These are phyloP conservation scores for Tethea ocularis DNA, from an alignment of 2,888 invertebrate genomes.

Conservation along the genomic window DNA sequence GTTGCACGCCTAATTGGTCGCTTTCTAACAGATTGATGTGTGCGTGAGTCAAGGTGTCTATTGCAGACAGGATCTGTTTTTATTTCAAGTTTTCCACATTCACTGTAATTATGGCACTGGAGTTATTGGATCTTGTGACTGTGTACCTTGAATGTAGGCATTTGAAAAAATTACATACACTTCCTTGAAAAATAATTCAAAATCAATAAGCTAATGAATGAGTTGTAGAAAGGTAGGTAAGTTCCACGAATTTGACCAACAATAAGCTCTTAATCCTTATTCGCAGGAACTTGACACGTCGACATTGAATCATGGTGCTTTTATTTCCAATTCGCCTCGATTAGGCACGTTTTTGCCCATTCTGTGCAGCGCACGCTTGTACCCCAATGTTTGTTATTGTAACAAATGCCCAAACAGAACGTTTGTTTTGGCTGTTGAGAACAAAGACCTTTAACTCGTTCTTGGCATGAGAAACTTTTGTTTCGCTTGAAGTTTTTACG, in stretches of 20 bases:
- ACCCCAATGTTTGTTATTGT: conserved; percentile 73
- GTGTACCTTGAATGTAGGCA: neutral
- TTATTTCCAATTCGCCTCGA: conserved; percentile 61
- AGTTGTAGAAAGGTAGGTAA: conserved; percentile 43
- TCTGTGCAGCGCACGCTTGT: conserved; percentile 43
- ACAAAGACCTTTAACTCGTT: conserved; percentile 73
- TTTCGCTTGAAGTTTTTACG: conserved; percentile 69
- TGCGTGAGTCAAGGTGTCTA: conserved; percentile 19
- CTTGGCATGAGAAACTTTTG: conserved; percentile 53
- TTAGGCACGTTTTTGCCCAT: conserved; percentile 69
- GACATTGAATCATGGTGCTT: conserved; percentile 51
- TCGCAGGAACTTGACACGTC: conserved; percentile 64
- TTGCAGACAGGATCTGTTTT: neutral
- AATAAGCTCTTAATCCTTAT: conserved; percentile 70
- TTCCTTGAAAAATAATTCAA: neutral
- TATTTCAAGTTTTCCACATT: no score
- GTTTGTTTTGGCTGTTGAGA: conserved; percentile 78
- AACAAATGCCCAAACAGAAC: conserved; percentile 70
- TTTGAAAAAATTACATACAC: no score
- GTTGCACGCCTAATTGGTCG: conserved; percentile 30
- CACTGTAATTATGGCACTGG: no score
- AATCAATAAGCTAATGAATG: conserved; percentile 18
- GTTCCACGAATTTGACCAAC: conserved; percentile 60
- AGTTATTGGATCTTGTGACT: no score
- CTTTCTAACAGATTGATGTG: conserved; percentile 25